phyloP scores from a whole-genome alignment of 1,140 invertebrate species.

The Trypoxylus dichotomus region DNA sequence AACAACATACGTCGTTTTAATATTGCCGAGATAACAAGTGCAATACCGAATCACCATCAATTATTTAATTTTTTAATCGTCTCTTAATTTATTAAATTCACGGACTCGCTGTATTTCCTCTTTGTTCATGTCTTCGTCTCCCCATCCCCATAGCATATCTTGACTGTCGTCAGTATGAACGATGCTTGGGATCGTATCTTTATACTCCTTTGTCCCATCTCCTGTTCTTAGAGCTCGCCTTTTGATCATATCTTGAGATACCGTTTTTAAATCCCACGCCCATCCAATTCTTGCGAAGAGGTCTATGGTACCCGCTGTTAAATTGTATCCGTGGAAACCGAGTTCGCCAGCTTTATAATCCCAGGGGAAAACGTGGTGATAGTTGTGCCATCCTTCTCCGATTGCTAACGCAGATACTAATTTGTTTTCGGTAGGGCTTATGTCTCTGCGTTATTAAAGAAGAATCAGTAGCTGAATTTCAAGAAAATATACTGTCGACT shows the following conservation, averaged over 20 bases:
- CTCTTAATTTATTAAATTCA: constrained; percentile 40
- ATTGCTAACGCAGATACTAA: constrained; percentile 60
- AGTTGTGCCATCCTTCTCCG: constrained; percentile 76
- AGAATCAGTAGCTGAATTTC: too few relatives aligned
- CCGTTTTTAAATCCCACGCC: constrained; percentile 65
- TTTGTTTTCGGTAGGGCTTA: constrained; percentile 64
- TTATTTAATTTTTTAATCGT: not conserved
- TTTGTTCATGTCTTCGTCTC: constrained; percentile 55
- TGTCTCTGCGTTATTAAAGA: constrained; percentile 58
- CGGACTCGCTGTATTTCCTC: constrained; percentile 43
- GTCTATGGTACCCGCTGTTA: constrained; percentile 58
- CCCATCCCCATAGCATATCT: constrained; percentile 57
- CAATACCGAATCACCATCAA: not conserved
- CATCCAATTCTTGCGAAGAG: constrained; percentile 62
- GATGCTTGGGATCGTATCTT: constrained; percentile 56
- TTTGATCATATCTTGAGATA: constrained; percentile 58
- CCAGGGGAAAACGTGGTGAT: constrained; percentile 76
- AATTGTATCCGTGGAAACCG: constrained; percentile 56
- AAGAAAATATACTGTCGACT: constrained; percentile 40
- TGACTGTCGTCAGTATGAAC: constrained; percentile 26
- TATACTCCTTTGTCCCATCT: constrained; percentile 56
- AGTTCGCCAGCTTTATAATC: constrained; percentile 73
- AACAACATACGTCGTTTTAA: not conserved
- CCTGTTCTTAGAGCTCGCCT: constrained; percentile 63
- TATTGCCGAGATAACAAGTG: not conserved